Evolutionary conservation across 2,888 invertebrate genomes (phyloP).

Genomic region (Caenorhabditis afra): DNA sequence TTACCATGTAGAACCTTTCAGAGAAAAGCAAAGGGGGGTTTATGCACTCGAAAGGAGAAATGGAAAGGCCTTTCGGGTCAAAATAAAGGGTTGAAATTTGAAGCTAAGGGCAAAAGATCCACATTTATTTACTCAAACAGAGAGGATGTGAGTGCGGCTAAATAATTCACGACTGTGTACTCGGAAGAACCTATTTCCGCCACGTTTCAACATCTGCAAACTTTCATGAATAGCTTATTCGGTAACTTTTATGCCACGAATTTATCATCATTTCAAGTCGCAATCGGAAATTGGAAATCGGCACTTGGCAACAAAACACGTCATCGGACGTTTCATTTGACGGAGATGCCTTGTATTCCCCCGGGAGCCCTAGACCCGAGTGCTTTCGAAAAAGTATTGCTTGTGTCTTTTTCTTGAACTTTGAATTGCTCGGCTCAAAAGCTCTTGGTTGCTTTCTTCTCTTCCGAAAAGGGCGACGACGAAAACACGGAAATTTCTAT

Average conservation of each 20-base stretch:
- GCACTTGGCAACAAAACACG: constrained; percentile 45
- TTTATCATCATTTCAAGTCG: not conserved
- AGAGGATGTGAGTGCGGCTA: constrained; percentile 2
- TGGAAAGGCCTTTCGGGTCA: no score
- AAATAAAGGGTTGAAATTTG: not conserved
- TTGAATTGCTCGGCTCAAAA: constrained; percentile 1
- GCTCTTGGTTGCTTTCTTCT: not conserved
- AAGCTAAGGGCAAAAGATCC: constrained; percentile 15
- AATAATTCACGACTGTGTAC: constrained; percentile 53
- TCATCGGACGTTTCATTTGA: constrained; percentile 43
- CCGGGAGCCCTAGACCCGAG: constrained; percentile 12
- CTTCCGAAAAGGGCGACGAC: not conserved
- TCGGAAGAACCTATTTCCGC: constrained; percentile 22
- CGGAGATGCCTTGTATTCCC: constrained; percentile 38
- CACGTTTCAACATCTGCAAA: constrained; percentile 21
- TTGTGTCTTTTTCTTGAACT: constrained; percentile 35
- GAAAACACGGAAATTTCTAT: constrained; percentile 1
- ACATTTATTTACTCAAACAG: constrained; percentile 26
- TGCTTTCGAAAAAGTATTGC: constrained; percentile 46
- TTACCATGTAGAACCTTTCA: no score
- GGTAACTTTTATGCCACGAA: constrained; percentile 10
- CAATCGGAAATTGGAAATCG: constrained; percentile 5
- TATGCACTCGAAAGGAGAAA: no score
- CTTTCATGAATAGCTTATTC: constrained; percentile 30
- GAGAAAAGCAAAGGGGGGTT: no score